Evolutionary conservation across 2,113 vertebrate species (phyloP), one percentile per base, ranked within the genome.

Genomic region (Prochilodus magdalenae): DNA sequence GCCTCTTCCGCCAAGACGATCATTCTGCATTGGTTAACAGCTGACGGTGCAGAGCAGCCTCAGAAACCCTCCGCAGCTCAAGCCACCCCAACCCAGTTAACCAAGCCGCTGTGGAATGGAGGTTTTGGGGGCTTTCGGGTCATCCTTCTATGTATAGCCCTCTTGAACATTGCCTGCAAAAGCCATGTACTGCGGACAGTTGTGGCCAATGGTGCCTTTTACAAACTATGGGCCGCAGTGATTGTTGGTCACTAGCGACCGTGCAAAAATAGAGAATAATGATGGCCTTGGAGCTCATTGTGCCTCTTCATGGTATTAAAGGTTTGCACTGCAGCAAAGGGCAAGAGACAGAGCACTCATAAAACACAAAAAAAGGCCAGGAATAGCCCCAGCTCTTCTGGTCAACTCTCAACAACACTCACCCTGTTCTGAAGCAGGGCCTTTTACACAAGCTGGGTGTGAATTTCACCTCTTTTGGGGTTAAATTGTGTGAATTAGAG

Each of bases 1-100:
- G 81, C 83, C 89, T 75, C 77, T 85, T 89, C 90, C 11, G 67
- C 63, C 85, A 84, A 87, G 89, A 90, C 86, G 84, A 86, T 89
- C 69, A 73, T 47, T 44, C 79, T 26, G 73, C 49, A 53, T 81
- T 83, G 75, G 70, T 91, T 89, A 89, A 89, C 85, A 90, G 90
- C 82, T 91, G 89, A 90, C 86, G 80, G 89, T 88, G 89, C 90
- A 89, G 62, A 67, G 70, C 76, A 73, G 59, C 79, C 82, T 63
- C 73, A 70, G 80, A 59, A 65, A 66, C 67, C 65, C 75, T 67
- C 59, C 71, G 30, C 73, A 78, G 73, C 80, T 79, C 81, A 47
- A 70, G 24, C 69, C 77, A 57, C 66, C 55, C 30, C 69, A 55
- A 20, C 63, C 47, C 77, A 62, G 66, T 72, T 80, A 80, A 78